Conservation (phyloP, 2,797 vertebrate genomes). For the Chloroceryle inda region DNA sequence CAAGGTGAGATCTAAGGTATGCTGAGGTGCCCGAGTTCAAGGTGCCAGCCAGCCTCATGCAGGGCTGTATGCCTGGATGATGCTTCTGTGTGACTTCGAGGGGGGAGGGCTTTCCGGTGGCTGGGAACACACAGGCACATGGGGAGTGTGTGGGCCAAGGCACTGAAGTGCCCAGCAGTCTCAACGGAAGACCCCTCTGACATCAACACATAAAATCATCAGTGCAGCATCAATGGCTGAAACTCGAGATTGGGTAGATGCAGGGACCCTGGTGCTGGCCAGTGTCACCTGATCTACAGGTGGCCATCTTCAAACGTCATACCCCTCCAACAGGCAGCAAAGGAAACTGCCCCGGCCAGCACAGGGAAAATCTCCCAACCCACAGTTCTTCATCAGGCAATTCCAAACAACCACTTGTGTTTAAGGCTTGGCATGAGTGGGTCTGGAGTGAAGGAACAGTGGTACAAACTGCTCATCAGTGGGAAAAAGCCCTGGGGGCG, state of each 20-base stretch:
- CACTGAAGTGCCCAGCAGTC: not conserved
- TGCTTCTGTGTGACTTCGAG: not conserved
- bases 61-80: not conserved
- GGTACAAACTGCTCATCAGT: not conserved
- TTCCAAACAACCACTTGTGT: not conserved
- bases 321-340: not conserved
- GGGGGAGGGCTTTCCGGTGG: not conserved
- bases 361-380: not conserved
- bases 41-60: not conserved
- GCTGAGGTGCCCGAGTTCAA: not conserved
- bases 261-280: not conserved
- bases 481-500: not conserved
- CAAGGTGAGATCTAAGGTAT: not conserved
- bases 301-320: not conserved
- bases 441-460: not conserved
- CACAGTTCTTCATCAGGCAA: not conserved
- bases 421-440: not conserved
- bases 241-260: not conserved
- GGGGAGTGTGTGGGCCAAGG: too few relatives aligned
- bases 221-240: not conserved
- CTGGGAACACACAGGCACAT: not conserved
- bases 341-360: accelerated
- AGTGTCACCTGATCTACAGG: accelerated
- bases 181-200: not conserved
- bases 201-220: not conserved